These are phyloP conservation scores for Candidula unifasciata DNA, from an alignment of 2,888 invertebrate genomes.

Conservation along the genomic window DNA sequence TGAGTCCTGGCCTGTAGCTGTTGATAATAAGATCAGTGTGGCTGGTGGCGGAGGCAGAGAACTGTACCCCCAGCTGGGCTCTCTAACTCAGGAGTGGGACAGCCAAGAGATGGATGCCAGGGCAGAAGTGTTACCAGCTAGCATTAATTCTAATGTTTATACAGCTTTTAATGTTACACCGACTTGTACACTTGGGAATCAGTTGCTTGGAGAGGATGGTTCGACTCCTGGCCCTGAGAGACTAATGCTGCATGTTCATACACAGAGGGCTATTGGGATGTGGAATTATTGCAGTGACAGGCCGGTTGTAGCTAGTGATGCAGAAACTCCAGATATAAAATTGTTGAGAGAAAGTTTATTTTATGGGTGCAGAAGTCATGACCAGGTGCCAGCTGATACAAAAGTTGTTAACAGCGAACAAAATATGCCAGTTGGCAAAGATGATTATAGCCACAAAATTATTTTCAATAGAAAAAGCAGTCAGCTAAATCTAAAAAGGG, in stretches of 20 bases:
- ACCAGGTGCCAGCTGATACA: neutral
- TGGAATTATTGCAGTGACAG: too few species aligned
- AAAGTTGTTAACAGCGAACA: neutral
- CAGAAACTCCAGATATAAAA: neutral
- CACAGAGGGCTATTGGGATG: too few species aligned
- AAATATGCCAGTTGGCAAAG: neutral
- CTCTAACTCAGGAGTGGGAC: neutral
- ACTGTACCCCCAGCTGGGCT: constrained; percentile 15
- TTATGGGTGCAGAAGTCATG: neutral
- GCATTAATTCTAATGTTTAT: too few species aligned
- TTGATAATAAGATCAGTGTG: neutral
- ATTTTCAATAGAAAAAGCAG: neutral
- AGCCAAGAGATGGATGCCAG: too few species aligned
- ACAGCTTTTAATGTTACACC: too few species aligned
- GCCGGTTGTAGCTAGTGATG: neutral
- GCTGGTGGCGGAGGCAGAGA: neutral
- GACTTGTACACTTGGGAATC: too few species aligned
- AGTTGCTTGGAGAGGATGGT: too few species aligned
- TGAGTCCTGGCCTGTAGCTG: neutral
- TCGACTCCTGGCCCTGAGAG: too few species aligned
- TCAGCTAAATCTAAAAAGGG: neutral
- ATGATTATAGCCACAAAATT: too few species aligned
- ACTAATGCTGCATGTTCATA: too few species aligned
- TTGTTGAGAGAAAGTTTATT: neutral
- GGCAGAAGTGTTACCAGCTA: too few species aligned